Conservation (phyloP, 2,797 vertebrate genomes). For the Microctenopoma steveboyesi region DNA sequence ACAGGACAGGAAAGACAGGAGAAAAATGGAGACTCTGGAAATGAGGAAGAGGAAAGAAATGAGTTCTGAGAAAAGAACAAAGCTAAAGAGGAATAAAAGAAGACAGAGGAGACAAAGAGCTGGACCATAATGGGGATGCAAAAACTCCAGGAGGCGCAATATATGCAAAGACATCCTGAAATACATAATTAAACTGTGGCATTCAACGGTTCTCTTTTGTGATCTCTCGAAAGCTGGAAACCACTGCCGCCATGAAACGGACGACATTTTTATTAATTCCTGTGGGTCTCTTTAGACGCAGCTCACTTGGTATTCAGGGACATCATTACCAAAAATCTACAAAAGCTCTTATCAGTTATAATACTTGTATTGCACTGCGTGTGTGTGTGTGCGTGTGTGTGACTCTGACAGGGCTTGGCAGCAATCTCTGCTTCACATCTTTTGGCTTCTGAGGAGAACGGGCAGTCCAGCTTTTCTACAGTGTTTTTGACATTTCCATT, state of each 20-base stretch:
- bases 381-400: constrained; percentile 29
- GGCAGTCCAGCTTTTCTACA: constrained; percentile 62
- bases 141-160: constrained; percentile 42
- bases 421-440: constrained; percentile 74
- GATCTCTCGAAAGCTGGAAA: constrained; percentile 68
- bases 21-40: constrained; percentile 13
- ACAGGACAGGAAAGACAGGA: constrained; percentile 20
- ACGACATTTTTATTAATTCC: constrained; percentile 77
- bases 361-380: constrained; percentile 48
- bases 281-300: constrained; percentile 69
- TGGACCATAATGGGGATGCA: constrained; percentile 41
- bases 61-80: constrained; percentile 6
- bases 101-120: constrained; percentile 38
- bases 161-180: constrained; percentile 51
- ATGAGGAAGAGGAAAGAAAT: constrained; percentile 25
- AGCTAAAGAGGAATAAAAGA: constrained; percentile 27
- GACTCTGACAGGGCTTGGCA: constrained; percentile 58
- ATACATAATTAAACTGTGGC: constrained; percentile 70
- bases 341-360: constrained; percentile 79
- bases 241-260: constrained; percentile 58
- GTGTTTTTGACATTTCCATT: constrained; percentile 77
- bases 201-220: constrained; percentile 74
- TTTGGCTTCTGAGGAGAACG: constrained; percentile 63
- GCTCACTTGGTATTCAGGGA: constrained; percentile 78
- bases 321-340: constrained; percentile 80